Base-by-base conservation (phyloP, 2,113 vertebrate genomes). In the Cygnus buccinator region DNA sequence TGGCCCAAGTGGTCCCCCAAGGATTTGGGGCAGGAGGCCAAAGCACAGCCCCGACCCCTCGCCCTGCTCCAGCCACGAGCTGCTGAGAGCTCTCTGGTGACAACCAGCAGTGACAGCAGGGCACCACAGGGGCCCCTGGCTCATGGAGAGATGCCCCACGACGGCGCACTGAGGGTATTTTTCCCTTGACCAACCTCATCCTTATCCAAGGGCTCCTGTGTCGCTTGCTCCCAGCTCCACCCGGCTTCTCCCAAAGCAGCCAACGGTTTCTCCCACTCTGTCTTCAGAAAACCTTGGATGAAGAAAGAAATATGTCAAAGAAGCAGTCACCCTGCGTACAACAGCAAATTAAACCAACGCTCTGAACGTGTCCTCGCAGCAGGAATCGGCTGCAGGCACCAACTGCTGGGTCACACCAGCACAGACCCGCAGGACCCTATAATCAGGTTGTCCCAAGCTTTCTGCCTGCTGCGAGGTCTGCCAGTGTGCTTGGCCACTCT, bases 111-210 rank as follows among this genome's bases (percentile, higher is more conserved):
- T 33, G 77, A 21, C 23, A 81, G 41, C 10, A 43, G 44, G 12
- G 31, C 61, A 35, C 39, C 37, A 0, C 0, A 37, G 77, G 37
- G 67, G 54, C 35, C 29, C 4, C 3, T 0, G 33, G 46, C 7
- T 6, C 66, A 20, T 9, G 5, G 7, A 21, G 6, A 33, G 52
- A 6, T 14, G 46, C 20, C 62, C 84, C 54, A 8, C 2, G 3
- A 6, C 52, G 19, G 12, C 2, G 29, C 23, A 37, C 52, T 2
- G 0, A 7, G 0, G 25, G 8, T 0, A 0, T 7, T 80, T 72
- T 25, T 25, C 50, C 52, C 70, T 50, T 67, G 29, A 29, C 88
- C 77, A 59, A 90, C 59, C 84, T 97, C 93, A 29, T 74, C 75
- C 74, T 41, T 41, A 35, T 48, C 55, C 87, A 80, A 76, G 46